Conservation (phyloP, 2,888 invertebrate species). For the Cheilosia soror region DNA sequence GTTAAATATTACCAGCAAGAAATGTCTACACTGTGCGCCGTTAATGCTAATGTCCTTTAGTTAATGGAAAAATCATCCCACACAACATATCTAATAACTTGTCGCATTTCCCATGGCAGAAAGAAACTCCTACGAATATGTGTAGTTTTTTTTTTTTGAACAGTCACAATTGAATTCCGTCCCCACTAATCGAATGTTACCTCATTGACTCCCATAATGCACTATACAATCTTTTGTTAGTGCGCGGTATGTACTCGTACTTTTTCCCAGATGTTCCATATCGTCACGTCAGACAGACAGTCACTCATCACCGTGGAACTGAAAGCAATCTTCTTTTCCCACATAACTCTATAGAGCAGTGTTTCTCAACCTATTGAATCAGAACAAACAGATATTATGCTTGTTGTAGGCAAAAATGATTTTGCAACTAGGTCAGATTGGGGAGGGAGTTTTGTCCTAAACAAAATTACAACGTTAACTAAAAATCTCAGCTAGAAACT, state of each 20-base stretch:
- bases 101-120: slow-evolving; percentile 1
- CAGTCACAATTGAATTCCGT: slow-evolving; percentile 34
- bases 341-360: slow-evolving; percentile 17
- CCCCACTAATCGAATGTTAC: slow-evolving; percentile 24
- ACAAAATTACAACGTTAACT: not conserved
- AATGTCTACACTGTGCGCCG: too few species aligned
- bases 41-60: not conserved
- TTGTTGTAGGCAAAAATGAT: not conserved
- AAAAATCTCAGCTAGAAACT: not conserved
- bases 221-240: slow-evolving; percentile 36
- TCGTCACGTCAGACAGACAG: slow-evolving; percentile 14
- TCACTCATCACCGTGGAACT: slow-evolving; percentile 51
- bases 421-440: not conserved
- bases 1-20: too few species aligned
- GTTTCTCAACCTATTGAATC: slow-evolving; percentile 22
- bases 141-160: not conserved
- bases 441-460: not conserved
- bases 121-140: not conserved
- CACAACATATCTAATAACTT: not conserved
- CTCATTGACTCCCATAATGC: slow-evolving; percentile 25
- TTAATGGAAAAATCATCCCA: not conserved
- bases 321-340: slow-evolving; percentile 41
- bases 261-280: slow-evolving; percentile 37
- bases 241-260: not conserved
- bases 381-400: slow-evolving; percentile 9